These are phyloP conservation scores for Knipowitschia caucasica DNA, from an alignment of 2,797 vertebrate genomes.

Conservation along the genomic window DNA sequence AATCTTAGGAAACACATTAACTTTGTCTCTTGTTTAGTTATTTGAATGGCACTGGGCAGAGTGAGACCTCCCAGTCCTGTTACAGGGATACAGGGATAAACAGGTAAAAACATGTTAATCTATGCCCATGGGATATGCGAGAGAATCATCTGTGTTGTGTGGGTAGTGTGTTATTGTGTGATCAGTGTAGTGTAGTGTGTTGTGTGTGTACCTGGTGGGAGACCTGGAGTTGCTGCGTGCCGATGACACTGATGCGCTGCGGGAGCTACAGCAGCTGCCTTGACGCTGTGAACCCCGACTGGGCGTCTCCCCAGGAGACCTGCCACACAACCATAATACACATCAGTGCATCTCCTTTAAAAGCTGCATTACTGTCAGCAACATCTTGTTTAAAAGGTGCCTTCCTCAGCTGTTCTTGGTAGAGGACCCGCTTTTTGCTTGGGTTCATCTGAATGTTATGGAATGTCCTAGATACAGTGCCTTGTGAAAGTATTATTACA, in stretches of 20 bases:
- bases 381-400: no score
- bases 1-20: neutral
- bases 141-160: conserved; percentile 26
- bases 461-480: no score
- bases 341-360: conserved; percentile 22
- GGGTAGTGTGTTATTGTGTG: conserved; percentile 3
- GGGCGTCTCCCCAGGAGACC: conserved; percentile 85
- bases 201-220: conserved; percentile 81
- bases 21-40: neutral
- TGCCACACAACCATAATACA: conserved; percentile 56
- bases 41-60: conserved; percentile 7
- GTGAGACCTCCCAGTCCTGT: conserved; percentile 29
- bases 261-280: conserved; percentile 90
- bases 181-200: conserved; percentile 1
- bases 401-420: no score
- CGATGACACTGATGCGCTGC: conserved; percentile 87
- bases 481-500: no score
- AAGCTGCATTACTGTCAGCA: conserved; percentile 19
- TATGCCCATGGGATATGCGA: conserved; percentile 18
- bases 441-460: no score
- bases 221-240: conserved; percentile 86
- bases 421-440: no score
- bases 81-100: conserved; percentile 24
- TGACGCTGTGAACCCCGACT: conserved; percentile 81
- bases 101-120: conserved; percentile 24